Evolutionary conservation across 2,797 vertebrate species (phyloP).

Genomic region (Gastrophryne carolinensis): DNA sequence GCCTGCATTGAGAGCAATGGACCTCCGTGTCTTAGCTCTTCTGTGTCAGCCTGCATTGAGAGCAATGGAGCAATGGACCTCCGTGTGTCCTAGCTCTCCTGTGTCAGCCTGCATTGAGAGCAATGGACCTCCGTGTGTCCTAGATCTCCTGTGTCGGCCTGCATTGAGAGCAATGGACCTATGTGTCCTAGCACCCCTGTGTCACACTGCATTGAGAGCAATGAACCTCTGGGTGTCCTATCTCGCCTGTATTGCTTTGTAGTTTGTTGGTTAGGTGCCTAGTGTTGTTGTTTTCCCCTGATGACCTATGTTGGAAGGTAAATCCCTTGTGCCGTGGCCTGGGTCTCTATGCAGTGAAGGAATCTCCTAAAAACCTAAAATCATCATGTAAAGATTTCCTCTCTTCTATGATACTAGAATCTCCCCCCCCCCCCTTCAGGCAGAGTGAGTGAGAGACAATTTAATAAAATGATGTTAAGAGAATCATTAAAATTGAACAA

Average conservation of each 20-base stretch:
- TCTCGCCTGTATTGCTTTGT: too few relatives aligned
- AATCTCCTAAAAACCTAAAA: too few relatives aligned
- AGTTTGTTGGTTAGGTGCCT: too few relatives aligned
- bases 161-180: neutral
- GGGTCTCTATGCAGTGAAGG: neutral
- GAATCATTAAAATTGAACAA: slow-evolving; percentile 51
- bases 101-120: neutral
- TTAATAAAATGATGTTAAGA: slow-evolving; percentile 47
- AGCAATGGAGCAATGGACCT: too few relatives aligned
- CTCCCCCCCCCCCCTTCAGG: neutral
- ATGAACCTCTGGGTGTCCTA: too few relatives aligned
- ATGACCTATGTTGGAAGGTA: too few relatives aligned
- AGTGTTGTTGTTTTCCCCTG: too few relatives aligned
- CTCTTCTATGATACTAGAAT: neutral
- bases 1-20: neutral
- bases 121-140: neutral
- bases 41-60: neutral
- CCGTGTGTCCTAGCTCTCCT: neutral
- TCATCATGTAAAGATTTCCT: neutral
- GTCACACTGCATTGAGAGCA: neutral
- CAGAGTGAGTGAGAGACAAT: slow-evolving; percentile 23
- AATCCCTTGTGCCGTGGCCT: neutral
- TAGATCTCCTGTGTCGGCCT: neutral
- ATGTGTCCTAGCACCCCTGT: neutral
- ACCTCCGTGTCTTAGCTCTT: neutral